Evolutionary conservation across 2,888 invertebrate species (phyloP), one percentile per base, ranked within the genome.

Genomic region (Cepaea hortensis): DNA sequence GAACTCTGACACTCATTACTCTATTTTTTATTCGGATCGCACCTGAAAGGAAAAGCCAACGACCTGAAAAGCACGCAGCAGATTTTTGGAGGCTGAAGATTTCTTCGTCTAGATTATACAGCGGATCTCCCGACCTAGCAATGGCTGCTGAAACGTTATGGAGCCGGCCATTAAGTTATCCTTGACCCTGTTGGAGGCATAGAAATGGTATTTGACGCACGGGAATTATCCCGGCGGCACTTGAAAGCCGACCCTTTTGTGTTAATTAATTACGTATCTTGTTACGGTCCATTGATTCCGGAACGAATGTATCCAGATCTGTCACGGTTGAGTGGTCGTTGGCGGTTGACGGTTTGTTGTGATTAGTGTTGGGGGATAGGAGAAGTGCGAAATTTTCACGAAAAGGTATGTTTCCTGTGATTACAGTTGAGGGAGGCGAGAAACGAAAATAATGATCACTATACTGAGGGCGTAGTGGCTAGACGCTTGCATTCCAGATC

Each of bases 231-330:
- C 23, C 70, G 55, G 82, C 72, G 55, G 35, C 50, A 68, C 72
- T 70, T 55, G 82, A 73, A 82, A 82, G 61, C 55, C 1, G 82
- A 82, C 23, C 23, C 72, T n/a, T 82, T 82, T 82, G 82, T 82
- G 82, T 61, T 82, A 82, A 82, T 82, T 82, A 82, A 82, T 82
- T 82, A 82, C 55, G 72, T 82, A 82, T 82, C 82, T 61, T 3
- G 72, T 82, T 55, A 82, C 82, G 61, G 50, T 23, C 18, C 72
- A 70, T 55, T 23, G 72, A 73, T 68, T 61, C 3, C 82, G 61
- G n/a, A 61, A 55, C 82, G 72, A 73, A 72, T 82, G 18, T 55
- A 70, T 20, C 72, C 55, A 73, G 61, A 70, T 23, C 35, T 23
- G 7, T 61, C 50, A 55, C 48, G 82, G 72, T 50, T 50, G 23